These are phyloP conservation scores for Portevinia maculata DNA, from an alignment of 2,888 invertebrate genomes.

Conservation along the genomic window DNA sequence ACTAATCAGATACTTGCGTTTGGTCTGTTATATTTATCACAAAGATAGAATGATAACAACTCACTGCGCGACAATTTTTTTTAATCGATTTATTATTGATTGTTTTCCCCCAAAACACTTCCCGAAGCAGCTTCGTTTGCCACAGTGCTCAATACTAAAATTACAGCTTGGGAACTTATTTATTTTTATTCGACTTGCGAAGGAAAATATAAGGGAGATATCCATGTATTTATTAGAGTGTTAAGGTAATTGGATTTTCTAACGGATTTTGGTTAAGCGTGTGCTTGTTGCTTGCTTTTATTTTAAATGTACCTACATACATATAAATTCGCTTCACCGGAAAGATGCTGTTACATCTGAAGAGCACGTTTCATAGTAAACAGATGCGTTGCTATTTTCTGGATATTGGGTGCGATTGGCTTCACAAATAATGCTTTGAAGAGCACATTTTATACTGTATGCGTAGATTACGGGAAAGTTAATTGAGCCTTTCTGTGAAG, in stretches of 20 bases:
- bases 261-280: too few species aligned
- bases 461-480: too few species aligned
- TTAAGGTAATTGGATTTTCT: slow-evolving; percentile 4
- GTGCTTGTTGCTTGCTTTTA: too few species aligned
- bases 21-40: background rate
- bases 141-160: slow-evolving; percentile 19
- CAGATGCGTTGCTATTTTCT: too few species aligned
- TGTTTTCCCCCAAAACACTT: slow-evolving; percentile 5
- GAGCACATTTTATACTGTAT: too few species aligned
- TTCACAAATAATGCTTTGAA: too few species aligned
- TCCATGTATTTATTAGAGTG: background rate
- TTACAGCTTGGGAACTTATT: slow-evolving; percentile 22
- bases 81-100: slow-evolving; percentile 46
- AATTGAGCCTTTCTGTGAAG: too few species aligned
- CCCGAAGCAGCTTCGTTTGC: slow-evolving; percentile 7
- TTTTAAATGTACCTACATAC: too few species aligned
- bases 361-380: too few species aligned
- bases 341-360: background rate
- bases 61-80: slow-evolving; percentile 10
- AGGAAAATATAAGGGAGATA: slow-evolving; percentile 13
- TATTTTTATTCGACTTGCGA: slow-evolving; percentile 6
- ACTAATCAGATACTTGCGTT: slow-evolving; percentile 14
- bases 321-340: too few species aligned
- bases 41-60: background rate
- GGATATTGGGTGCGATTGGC: too few species aligned